These are phyloP conservation scores for Molossus alvarezi DNA, from an alignment of 2,797 vertebrate species.

Conservation along the genomic window DNA sequence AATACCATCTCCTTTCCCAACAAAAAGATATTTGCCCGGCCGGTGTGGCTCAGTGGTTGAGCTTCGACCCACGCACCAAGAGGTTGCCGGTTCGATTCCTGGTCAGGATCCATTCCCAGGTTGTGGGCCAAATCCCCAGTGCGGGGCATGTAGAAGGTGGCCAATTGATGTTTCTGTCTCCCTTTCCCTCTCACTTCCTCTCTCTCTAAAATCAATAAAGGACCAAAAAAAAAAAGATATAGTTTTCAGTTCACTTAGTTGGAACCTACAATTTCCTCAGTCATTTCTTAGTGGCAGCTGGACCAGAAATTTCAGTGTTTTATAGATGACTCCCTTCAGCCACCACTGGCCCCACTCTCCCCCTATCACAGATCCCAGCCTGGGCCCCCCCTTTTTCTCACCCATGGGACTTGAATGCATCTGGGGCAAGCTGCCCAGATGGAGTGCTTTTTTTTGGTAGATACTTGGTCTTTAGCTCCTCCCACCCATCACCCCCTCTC, in stretches of 20 bases:
- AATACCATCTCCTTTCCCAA: not conserved
- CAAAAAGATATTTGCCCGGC: too few species aligned
- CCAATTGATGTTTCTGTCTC: too few species aligned
- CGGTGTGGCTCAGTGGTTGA: too few species aligned
- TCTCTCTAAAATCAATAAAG: too few species aligned
- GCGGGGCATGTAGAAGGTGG: too few species aligned
- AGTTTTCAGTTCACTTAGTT: not conserved
- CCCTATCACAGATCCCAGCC: not conserved
- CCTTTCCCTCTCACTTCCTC: not conserved
- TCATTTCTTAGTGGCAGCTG: not conserved
- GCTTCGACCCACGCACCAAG: too few species aligned
- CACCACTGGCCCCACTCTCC: not conserved
- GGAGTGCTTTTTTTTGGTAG: not conserved
- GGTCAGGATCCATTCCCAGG: too few species aligned
- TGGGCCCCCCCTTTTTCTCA: not conserved
- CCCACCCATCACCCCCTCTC: accelerated
- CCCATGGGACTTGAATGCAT: not conserved
- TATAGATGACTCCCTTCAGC: not conserved
- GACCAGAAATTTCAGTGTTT: not conserved
- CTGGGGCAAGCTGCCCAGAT: not conserved
- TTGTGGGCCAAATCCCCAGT: too few species aligned
- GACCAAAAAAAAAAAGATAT: not conserved
- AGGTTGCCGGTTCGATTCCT: too few species aligned
- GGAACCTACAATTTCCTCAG: not conserved
- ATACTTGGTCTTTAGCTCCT: not conserved